phyloP scores from a whole-genome alignment of 2,113 vertebrate species.

The Machaerirhynchus nigripectus region DNA sequence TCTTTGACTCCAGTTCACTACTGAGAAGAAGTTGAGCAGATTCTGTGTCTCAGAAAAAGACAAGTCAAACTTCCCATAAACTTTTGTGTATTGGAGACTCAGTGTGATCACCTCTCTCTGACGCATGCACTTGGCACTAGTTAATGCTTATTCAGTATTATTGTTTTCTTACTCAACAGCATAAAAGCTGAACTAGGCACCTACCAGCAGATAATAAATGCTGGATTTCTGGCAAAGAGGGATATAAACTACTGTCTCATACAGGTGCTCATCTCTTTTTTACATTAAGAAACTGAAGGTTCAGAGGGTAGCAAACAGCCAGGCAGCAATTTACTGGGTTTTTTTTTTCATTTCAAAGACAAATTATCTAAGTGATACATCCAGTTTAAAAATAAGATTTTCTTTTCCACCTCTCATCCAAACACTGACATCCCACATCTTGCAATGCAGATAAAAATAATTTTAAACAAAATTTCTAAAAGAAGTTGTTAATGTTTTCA shows the following conservation, averaged over 20 bases:
- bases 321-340: accelerated
- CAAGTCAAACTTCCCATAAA: background rate
- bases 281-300: background rate
- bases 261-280: background rate
- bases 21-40: background rate
- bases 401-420: background rate
- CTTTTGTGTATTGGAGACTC: background rate
- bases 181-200: background rate
- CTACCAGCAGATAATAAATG: background rate
- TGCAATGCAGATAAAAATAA: background rate
- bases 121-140: background rate
- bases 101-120: background rate
- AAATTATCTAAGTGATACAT: accelerated
- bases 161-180: background rate
- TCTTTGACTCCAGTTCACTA: background rate
- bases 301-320: background rate
- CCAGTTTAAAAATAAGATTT: background rate
- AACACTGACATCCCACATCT: background rate
- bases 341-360: background rate
- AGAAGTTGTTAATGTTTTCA: background rate
- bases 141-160: background rate
- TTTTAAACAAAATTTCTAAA: background rate
- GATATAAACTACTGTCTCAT: background rate
- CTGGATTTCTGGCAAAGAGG: background rate
- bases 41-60: background rate